Evolutionary conservation across 1,140 invertebrate genomes (phyloP), one percentile per base, ranked within the genome.

Genomic region (Heterodera carotae): DNA sequence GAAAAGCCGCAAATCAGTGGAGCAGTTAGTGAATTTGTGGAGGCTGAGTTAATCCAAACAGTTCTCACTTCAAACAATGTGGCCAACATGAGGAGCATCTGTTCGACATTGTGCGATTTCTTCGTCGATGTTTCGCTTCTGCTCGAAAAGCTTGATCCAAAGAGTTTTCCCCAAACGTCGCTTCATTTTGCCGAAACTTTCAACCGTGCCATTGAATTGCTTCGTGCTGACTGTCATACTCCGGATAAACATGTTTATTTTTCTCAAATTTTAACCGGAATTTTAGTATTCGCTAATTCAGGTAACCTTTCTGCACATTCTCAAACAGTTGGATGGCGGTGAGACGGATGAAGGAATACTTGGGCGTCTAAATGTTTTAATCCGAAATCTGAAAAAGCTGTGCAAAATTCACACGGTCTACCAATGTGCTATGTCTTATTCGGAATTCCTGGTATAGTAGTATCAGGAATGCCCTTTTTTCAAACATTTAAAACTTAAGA

Each of bases 141-240:
- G 33, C 66, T 78, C 60, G 77, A 78, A 69, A 18, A 56, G 22
- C 62, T 78, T 67, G 62, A 78, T 25, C 77, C 76, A 69, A 78
- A 59, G 12, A 56, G 59, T 8, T 78, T 78, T 18, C 77, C 77
- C 8, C 36, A 79, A 53, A 79, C 62, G 33, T 78, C 77, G 22
- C 56, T 78, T 7, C 29, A 76, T 43, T 78, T 78, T 69, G 75
- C 77, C 18, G 36, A 66, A 22, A 76, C 77, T n/a, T 78, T 78
- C 48, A 27, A 75, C 25, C 75, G 77, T 25, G 77, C 60, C 25
- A 64, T 78, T 10, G 31, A n/a, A n/a, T 66, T 69, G 74, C 34
- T 78, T 33, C 43, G 67, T 25, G 43, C 62, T 12, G 68, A 78
- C 27, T 78, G 75, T 39, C 64, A 34, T n/a, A 78, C 75, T 27